Base-by-base conservation (phyloP, 2,797 vertebrate species). In the Potorous gilbertii region DNA sequence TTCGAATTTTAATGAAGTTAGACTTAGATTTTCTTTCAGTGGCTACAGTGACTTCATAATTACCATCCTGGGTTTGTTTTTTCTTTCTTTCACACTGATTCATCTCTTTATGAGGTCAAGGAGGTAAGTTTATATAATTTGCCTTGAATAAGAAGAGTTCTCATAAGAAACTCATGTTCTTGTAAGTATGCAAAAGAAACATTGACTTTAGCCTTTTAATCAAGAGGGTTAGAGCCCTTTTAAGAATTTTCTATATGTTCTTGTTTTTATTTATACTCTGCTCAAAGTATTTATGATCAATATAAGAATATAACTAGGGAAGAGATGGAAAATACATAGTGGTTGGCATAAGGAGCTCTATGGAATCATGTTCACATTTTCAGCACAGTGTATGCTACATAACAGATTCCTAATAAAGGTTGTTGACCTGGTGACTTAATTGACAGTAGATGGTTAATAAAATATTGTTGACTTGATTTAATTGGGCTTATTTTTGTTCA, bases 1-100 rank as follows among this genome's bases (percentile, higher is more conserved):
- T 46, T 98, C 92, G 50, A 28, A 54, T 96, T 97, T 98, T 62
- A 94, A 0, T 56, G 95, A 91, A 54, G 92, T 55, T 54, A 74
- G 31, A 92, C 93, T 92, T 46, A 94, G 92, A 90, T 97, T 54
- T 94, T 95, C 91, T 40, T 95, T 0, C 21, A 54, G 4, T 40
- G 52, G 57, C 90, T 95, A 50, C n/a, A 50, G 0, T 81, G 29
- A 89, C 92, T 93, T 1, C 0, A 9, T 2, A 87, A 74, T 74
- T 90, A 92, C 56, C 28, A 56, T 6, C 46, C 46, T 81, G 54
- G 3, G 14, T 96, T 0, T 4, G 14, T 34, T 74, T 5, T 81
- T 87, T 87, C n/a, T 50, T 50, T 8, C 34, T 66, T 54, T 18
- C 0, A 0, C 1, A 0, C 16, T 91, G 96, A 96, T 52, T 95